phyloP scores from a whole-genome alignment of 2,888 invertebrate species.

The Mimas tiliae region DNA sequence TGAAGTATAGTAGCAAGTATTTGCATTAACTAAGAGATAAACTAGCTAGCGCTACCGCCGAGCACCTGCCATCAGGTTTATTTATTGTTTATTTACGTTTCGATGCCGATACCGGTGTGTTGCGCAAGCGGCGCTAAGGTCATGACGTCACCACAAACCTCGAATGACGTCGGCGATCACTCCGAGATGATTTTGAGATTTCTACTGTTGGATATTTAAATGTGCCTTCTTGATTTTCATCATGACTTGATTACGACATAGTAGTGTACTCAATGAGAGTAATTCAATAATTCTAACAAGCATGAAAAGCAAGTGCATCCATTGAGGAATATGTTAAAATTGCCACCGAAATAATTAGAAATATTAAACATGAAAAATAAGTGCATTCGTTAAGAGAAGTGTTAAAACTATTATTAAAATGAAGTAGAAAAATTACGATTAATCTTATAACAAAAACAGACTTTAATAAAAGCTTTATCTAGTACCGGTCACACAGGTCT shows the following conservation, averaged over 20 bases:
- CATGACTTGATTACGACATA: background rate
- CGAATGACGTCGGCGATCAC: constrained; percentile 45
- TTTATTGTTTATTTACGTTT: constrained; percentile 68
- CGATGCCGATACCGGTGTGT: constrained; percentile 40
- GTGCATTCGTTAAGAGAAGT: background rate
- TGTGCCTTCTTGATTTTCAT: background rate
- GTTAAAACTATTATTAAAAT: background rate
- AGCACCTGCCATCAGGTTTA: constrained; percentile 34
- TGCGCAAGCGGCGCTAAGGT: constrained; percentile 55
- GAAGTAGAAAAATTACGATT: background rate
- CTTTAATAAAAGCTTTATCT: background rate
- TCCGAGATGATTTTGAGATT: background rate
- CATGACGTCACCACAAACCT: constrained; percentile 60
- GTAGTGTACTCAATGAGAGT: background rate
- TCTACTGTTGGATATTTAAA: constrained; percentile 18
- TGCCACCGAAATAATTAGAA: no score
- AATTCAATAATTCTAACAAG: background rate
- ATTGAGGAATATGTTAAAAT: background rate
- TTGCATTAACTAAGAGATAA: no score
- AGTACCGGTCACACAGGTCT: background rate
- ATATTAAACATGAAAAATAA: background rate
- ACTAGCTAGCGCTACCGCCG: constrained; percentile 1
- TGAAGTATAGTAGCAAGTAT: no score
- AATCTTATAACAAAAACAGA: background rate
- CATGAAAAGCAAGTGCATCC: background rate